Conservation (phyloP, 2,113 vertebrate genomes). For the Platanista minor region DNA sequence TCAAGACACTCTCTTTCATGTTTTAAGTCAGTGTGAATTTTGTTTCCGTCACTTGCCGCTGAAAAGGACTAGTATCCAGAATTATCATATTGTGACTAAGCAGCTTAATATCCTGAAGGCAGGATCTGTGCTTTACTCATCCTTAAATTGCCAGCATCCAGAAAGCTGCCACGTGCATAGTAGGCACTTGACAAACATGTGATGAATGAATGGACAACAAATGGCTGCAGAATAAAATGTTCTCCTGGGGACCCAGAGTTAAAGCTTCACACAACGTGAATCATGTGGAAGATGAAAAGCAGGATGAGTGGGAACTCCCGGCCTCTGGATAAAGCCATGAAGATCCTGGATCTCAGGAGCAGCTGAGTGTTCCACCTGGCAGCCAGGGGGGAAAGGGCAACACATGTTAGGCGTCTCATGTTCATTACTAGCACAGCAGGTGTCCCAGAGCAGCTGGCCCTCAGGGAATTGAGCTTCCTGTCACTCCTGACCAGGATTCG, state of each 20-base stretch:
- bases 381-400: neutral
- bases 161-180: neutral
- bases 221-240: neutral
- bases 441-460: neutral
- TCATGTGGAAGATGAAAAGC: constrained; percentile 43
- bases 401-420: constrained; percentile 40
- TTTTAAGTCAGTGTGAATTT: neutral
- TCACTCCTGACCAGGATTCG: neutral
- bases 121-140: neutral
- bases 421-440: constrained; percentile 34
- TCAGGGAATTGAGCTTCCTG: constrained; percentile 49
- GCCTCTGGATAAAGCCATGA: neutral
- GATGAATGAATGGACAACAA: neutral
- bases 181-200: neutral
- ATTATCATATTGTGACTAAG: neutral
- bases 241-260: neutral
- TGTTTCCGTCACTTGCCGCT: neutral
- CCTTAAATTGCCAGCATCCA: neutral
- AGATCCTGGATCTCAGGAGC: neutral
- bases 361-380: constrained; percentile 62
- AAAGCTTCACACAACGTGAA: constrained; percentile 44
- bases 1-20: neutral
- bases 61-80: neutral
- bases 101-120: neutral
- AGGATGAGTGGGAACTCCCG: neutral